Conservation (phyloP, 2,113 vertebrate species). For the Riparia riparia region DNA sequence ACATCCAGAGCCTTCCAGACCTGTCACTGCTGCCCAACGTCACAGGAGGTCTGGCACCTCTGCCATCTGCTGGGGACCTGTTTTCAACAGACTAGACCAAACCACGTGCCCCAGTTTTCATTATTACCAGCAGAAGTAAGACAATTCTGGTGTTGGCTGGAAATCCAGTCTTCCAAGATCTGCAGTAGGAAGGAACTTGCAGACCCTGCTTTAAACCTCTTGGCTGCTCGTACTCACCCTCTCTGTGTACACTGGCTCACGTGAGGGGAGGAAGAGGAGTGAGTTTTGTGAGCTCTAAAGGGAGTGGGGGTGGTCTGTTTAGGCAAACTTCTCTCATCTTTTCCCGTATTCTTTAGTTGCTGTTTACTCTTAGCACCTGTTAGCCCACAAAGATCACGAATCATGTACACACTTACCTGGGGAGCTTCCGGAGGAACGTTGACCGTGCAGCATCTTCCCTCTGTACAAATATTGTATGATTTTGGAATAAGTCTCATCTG, state of each 20-base stretch:
- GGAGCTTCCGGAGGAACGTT: constrained; percentile 7
- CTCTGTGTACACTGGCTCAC: not conserved
- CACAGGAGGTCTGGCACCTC: constrained; percentile 93
- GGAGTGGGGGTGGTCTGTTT: not conserved
- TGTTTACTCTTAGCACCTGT: constrained; percentile 60
- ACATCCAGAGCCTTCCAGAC: constrained; percentile 98
- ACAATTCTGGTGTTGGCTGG: constrained; percentile 55
- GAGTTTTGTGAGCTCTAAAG: constrained; percentile 15
- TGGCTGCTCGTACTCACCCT: not conserved
- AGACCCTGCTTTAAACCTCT: constrained; percentile 38
- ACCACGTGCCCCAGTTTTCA: constrained; percentile 14
- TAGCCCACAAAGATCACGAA: constrained; percentile 24
- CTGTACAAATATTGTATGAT: not conserved
- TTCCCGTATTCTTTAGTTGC: constrained; percentile 47
- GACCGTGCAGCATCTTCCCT: not conserved
- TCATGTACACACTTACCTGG: constrained; percentile 51
- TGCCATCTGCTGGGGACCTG: constrained; percentile 96
- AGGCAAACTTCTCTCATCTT: constrained; percentile 15
- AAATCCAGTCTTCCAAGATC: constrained; percentile 37
- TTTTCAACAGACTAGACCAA: constrained; percentile 94
- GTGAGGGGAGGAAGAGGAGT: not conserved
- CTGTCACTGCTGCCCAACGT: constrained; percentile 95
- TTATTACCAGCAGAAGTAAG: constrained; percentile 70
- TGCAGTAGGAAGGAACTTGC: constrained; percentile 34
- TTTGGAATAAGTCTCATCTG: constrained; percentile 13